Percentiles rank a stretch among this genome's conserved stretches.
These are phyloP conservation scores for Latrodectus elegans DNA, from an alignment of 2,888 invertebrate species.

Conservation along the genomic window DNA sequence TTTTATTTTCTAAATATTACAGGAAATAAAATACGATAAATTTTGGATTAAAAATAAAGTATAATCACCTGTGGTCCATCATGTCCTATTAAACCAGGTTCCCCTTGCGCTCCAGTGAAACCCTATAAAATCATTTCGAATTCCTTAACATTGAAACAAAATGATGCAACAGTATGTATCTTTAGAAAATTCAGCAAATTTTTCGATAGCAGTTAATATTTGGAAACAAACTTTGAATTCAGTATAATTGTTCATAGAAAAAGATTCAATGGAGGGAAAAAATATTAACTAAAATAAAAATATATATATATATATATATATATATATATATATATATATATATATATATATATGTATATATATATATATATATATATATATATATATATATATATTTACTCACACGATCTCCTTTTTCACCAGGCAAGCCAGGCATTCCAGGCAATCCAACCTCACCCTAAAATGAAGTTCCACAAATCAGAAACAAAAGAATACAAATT, in stretches of 20 bases:
- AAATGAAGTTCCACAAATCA: not conserved
- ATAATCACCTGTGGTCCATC: conserved; percentile 78
- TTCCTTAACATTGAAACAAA: no score
- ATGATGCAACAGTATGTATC: no score
- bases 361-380: no score
- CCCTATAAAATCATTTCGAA: conserved; percentile 76
- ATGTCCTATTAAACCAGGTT: conserved; percentile 81
- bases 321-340: no score
- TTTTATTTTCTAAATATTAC: no score
- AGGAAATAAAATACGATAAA: no score
- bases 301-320: no score
- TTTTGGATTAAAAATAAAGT: not conserved
- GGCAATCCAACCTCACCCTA: conserved; percentile 84
- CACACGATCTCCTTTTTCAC: conserved; percentile 85
- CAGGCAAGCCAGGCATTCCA: conserved; percentile 83
- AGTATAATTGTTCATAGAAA: not conserved
- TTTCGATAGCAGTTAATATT: not conserved
- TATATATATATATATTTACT: no score
- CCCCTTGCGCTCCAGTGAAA: conserved; percentile 84
- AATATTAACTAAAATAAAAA: no score
- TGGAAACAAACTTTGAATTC: not conserved
- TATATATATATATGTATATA: no score
- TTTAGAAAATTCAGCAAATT: not conserved
- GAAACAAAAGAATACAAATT: not conserved
- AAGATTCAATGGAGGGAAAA: no score